Conservation (phyloP, 2,888 invertebrate species). For the Drosophila pseudotalamancana region DNA sequence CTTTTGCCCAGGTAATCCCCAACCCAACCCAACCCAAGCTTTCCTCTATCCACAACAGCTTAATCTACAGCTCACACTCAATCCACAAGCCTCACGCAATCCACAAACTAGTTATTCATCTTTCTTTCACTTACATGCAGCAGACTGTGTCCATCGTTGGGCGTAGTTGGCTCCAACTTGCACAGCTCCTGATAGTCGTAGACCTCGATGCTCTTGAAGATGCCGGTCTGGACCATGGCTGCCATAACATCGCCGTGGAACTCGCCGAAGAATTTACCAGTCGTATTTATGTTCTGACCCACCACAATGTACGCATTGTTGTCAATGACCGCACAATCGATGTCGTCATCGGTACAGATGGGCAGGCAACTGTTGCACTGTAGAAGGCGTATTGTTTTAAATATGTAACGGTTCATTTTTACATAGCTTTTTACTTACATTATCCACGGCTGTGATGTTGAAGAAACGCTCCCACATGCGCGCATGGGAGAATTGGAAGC, state of each 20-base stretch:
- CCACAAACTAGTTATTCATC: too few relatives aligned
- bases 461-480: constrained; percentile 89
- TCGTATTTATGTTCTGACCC: constrained; percentile 87
- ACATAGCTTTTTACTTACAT: too few relatives aligned
- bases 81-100: too few relatives aligned
- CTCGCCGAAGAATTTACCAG: constrained; percentile 94
- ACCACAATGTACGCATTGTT: constrained; percentile 95
- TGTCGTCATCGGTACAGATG: constrained; percentile 87
- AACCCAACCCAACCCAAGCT: too few relatives aligned
- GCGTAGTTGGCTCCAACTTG: constrained; percentile 83
- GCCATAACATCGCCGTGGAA: constrained; percentile 90
- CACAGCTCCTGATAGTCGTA: constrained; percentile 95
- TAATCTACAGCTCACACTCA: too few relatives aligned
- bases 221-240: constrained; percentile 88
- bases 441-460: constrained; percentile 87
- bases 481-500: constrained; percentile 92
- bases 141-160: constrained; percentile 78
- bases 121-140: constrained; percentile 71
- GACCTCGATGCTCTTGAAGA: constrained; percentile 90
- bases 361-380: constrained; percentile 85
- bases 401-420: not conserved
- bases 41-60: too few relatives aligned
- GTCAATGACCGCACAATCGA: constrained; percentile 95
- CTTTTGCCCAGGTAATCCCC: too few relatives aligned
- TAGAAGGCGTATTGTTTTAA: not conserved